Conservation (phyloP, 2,888 invertebrate genomes). For the Mesochorus sp. region DNA sequence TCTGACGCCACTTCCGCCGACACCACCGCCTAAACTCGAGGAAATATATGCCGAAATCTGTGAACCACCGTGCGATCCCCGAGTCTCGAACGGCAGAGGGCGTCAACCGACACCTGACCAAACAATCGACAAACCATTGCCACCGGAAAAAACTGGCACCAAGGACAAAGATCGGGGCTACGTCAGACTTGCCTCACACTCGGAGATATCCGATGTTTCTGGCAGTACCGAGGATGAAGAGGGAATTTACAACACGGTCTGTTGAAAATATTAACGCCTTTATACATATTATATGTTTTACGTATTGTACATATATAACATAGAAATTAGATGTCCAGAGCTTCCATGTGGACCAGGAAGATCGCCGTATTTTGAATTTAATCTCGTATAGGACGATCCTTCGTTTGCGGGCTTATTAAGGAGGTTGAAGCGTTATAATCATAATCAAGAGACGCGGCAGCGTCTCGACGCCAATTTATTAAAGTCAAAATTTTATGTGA, state of each 20-base stretch:
- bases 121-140: constrained; percentile 69
- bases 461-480: no score
- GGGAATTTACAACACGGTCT: constrained; percentile 81
- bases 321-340: neutral
- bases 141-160: constrained; percentile 63
- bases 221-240: constrained; percentile 79
- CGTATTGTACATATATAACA: neutral
- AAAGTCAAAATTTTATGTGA: no score
- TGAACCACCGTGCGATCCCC: constrained; percentile 67
- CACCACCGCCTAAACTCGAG: constrained; percentile 75
- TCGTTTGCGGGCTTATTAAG: neutral
- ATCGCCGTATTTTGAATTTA: no score
- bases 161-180: constrained; percentile 77
- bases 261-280: constrained; percentile 74
- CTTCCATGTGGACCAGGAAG: neutral
- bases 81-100: constrained; percentile 56
- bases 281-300: no score
- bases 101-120: constrained; percentile 46
- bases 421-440: no score
- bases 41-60: constrained; percentile 81
- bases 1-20: constrained; percentile 75
- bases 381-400: no score
- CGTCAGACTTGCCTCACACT: constrained; percentile 76
- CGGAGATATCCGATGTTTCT: constrained; percentile 77
- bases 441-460: no score